Conservation (phyloP, 2,113 vertebrate genomes). For the Chaetodon trifascialis region DNA sequence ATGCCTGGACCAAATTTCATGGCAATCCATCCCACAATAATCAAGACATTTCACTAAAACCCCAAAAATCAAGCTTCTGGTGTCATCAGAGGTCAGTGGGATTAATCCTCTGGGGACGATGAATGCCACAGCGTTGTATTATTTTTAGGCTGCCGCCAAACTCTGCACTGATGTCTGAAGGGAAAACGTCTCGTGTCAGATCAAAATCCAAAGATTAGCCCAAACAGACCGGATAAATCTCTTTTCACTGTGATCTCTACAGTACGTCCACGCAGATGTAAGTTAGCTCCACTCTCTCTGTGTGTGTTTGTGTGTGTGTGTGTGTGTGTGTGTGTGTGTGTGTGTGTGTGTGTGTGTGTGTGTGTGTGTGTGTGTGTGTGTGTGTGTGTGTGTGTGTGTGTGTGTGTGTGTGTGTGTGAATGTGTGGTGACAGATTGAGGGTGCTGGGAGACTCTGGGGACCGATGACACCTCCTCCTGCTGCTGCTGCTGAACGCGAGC, state of each 20-base stretch:
- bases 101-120: neutral
- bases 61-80: neutral
- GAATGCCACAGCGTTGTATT: neutral
- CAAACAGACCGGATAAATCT: conserved; percentile 6
- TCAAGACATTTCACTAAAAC: neutral
- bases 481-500: conserved; percentile 43
- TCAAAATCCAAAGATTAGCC: neutral
- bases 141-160: conserved; percentile 11
- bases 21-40: neutral
- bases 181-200: neutral
- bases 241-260: neutral
- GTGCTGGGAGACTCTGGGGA: conserved; percentile 57
- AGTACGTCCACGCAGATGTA: neutral
- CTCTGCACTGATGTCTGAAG: conserved; percentile 9
- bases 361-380: conserved; percentile 29
- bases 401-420: conserved; percentile 25
- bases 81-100: neutral
- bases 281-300: neutral
- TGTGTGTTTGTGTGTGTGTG: conserved; percentile 33
- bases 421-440: conserved; percentile 69
- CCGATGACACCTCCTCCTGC: conserved; percentile 43
- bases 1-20: neutral
- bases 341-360: conserved; percentile 25
- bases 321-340: conserved; percentile 31
- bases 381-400: conserved; percentile 24